Evolutionary conservation across 2,888 invertebrate genomes (phyloP), one percentile per base, ranked within the genome.

Genomic region (Phytoseiulus persimilis): DNA sequence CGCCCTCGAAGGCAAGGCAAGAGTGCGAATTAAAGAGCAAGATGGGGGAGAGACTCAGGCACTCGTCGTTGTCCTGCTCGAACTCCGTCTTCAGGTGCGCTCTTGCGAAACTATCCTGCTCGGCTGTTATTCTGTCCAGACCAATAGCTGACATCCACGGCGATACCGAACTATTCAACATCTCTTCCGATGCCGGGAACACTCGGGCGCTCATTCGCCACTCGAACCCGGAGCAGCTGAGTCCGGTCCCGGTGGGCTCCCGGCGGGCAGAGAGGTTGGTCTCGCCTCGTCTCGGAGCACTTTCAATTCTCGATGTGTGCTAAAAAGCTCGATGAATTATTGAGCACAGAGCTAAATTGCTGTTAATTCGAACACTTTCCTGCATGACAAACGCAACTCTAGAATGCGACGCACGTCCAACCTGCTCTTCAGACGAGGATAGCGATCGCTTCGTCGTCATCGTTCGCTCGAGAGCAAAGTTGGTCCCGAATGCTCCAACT

Each of bases 281-380:
- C 65, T 23, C 28, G 65, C 65, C 28, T 65, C 65, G 65, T 39
- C 65, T 65, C 65, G 65, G 28, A 65, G 65, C 65, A 65, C 65
- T 65, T 65, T 65, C 65, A 65, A 65, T 65, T 28, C 65, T 65
- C 65, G 65, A 65, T 65, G 23, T 65, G 18, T 23, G 65, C 65
- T 65, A 65, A 65, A 65, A 65, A 65, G 65, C 65, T 23, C 45
- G 9, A 31, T 87, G 87, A 87, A 87, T 87, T 87, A 87, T 87
- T 87, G 33, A 87, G 87, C 32, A 87, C 33, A 32, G 32, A 28
- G 87, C 87, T 87, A 33, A 87, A 87, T 87, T 87, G 87, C 87
- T 87, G 87, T 87, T 87, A 87, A 87, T 87, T 87, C 87, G 87
- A 87, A 87, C 87, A 87, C 87, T 87, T 87, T 9, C 9, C 87